Evolutionary conservation across 2,113 vertebrate species (phyloP).

Genomic region (Dipodomys spectabilis): DNA sequence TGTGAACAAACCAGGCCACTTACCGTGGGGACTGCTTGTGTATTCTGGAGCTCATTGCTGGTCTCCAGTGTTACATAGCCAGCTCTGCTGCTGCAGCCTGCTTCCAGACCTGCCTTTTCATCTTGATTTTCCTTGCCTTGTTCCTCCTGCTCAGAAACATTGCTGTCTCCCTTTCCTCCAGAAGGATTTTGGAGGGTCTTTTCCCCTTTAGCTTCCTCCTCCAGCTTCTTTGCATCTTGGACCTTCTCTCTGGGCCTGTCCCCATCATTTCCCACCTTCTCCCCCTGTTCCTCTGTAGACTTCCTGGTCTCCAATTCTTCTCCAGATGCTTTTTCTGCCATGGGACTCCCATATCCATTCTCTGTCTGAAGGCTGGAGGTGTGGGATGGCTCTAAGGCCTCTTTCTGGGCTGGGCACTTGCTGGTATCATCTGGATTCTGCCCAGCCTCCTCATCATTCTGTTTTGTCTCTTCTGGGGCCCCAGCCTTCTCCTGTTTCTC

Average conservation of each 20-base stretch:
- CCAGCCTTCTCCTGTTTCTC: constrained; percentile 69
- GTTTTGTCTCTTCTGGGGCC: constrained; percentile 18
- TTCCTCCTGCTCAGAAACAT: constrained; percentile 14
- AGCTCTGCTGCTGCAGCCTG: neutral
- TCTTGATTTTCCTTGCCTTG: constrained; percentile 48
- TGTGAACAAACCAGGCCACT: neutral
- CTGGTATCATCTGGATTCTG: neutral
- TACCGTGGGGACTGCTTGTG: constrained; percentile 64
- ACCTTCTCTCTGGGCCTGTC: rapidly evolving
- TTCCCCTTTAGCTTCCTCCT: neutral
- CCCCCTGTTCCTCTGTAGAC: neutral
- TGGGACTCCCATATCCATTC: neutral
- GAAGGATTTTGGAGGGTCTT: neutral
- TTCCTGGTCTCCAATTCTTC: neutral
- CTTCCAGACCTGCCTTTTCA: neutral
- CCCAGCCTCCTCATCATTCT: neutral
- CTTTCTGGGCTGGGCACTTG: neutral
- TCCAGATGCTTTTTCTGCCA: rapidly evolving
- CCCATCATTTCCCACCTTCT: neutral
- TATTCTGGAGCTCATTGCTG: constrained; percentile 45
- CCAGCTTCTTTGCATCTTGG: neutral
- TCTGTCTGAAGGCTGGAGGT: neutral
- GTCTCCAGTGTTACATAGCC: rapidly evolving
- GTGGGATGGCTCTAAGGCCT: neutral
- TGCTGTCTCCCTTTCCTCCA: constrained; percentile 1